Percentiles rank a stretch among this genome's conserved stretches.
These are phyloP conservation scores for Julus scandinavius DNA, from an alignment of 2,888 invertebrate species.

Conservation along the genomic window DNA sequence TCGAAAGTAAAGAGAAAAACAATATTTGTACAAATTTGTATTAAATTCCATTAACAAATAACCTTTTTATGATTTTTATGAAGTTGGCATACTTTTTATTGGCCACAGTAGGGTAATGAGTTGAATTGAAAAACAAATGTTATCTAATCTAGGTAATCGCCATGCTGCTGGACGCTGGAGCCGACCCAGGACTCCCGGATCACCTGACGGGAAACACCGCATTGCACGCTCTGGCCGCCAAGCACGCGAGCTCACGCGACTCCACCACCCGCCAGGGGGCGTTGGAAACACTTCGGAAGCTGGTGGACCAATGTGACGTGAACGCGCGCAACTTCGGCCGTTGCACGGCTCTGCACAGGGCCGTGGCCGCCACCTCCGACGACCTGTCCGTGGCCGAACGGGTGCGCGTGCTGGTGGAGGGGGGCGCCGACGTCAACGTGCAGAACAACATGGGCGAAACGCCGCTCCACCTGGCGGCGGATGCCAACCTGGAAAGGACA, in stretches of 20 bases:
- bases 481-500: constrained; percentile 55
- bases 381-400: constrained; percentile 55
- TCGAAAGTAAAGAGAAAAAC: no score
- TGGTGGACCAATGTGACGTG: constrained; percentile 56
- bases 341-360: constrained; percentile 59
- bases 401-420: constrained; percentile 57
- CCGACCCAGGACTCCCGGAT: constrained; percentile 58
- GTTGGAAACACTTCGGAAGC: constrained; percentile 51
- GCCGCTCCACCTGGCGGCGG: constrained; percentile 58
- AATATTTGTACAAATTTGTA: no score
- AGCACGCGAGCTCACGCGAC: constrained; percentile 54
- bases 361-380: constrained; percentile 48
- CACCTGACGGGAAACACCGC: constrained; percentile 58
- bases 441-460: constrained; percentile 59
- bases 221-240: constrained; percentile 58
- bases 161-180: constrained; percentile 58
- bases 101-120: no score
- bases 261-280: constrained; percentile 51
- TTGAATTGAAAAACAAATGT: no score
- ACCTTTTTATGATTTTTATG: no score
- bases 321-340: constrained; percentile 54
- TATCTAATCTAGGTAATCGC: no score
- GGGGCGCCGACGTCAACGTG: constrained; percentile 57
- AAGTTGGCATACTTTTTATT: no score
- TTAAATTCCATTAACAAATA: no score